Evolutionary conservation across 92 coral and sea anemone species (phyloP).

Genomic region (Zoanthus gigantus): DNA sequence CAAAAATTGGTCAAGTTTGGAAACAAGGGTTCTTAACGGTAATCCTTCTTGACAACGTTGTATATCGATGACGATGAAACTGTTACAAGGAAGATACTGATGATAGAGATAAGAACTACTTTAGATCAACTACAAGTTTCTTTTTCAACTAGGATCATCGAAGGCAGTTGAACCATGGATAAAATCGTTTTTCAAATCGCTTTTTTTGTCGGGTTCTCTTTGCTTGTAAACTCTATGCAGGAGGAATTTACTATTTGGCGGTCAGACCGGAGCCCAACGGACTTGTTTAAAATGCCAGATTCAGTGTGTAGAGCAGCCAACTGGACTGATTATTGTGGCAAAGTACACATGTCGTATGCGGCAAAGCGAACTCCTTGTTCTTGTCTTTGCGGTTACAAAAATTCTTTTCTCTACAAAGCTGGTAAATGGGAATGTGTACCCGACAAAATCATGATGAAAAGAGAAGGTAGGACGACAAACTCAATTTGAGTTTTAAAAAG

Average conservation of each 20-base stretch:
- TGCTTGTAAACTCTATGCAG: neutral
- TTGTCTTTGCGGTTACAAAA: neutral
- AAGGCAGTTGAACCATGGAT: neutral
- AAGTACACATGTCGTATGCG: neutral
- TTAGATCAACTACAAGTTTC: too few relatives aligned
- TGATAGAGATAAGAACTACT: neutral
- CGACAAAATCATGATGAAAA: neutral
- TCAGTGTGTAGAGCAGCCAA: neutral
- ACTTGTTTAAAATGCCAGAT: neutral
- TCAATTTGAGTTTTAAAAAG: too few relatives aligned
- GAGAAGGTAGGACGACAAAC: neutral
- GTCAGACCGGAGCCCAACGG: neutral
- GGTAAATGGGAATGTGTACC: constrained; percentile 2
- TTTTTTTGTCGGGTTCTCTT: neutral
- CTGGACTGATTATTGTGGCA: neutral
- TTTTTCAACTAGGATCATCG: neutral
- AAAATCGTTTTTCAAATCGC: neutral
- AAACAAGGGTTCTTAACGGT: neutral
- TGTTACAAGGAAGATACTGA: neutral
- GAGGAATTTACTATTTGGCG: neutral
- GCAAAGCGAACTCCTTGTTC: neutral
- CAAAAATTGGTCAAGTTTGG: neutral
- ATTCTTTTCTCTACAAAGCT: neutral
- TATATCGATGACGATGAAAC: neutral
- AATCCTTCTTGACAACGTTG: neutral